Percentiles rank a stretch among this genome's conserved stretches.
These are phyloP conservation scores for Tetanocera ferruginea DNA, from an alignment of 2,888 invertebrate genomes.

Conservation along the genomic window DNA sequence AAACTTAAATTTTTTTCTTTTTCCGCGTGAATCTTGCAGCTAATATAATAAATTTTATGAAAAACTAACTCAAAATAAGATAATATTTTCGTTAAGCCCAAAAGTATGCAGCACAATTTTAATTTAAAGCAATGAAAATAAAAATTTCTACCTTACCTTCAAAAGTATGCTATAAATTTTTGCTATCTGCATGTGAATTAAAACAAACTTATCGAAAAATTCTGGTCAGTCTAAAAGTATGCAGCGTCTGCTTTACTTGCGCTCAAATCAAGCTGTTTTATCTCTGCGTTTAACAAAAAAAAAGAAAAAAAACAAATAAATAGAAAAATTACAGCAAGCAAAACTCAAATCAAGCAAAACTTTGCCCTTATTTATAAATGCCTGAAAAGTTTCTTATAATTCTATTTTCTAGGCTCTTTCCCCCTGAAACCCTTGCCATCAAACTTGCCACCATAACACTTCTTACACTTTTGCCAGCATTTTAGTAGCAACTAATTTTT, in stretches of 20 bases:
- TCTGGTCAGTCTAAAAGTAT: no score
- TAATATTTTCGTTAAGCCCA: neutral
- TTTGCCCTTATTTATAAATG: neutral
- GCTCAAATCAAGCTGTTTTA: no score
- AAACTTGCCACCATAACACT: neutral
- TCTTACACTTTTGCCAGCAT: neutral
- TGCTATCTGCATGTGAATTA: no score
- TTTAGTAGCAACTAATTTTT: constrained; percentile 15
- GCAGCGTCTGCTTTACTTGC: no score
- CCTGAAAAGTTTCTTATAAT: neutral
- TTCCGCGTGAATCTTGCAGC: no score
- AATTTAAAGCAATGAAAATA: no score
- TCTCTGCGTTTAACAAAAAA: neutral
- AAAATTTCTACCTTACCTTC: no score
- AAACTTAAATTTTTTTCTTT: no score
- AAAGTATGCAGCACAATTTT: neutral
- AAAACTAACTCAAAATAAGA: neutral
- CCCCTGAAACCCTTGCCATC: neutral
- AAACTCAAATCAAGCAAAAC: neutral
- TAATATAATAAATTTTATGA: neutral
- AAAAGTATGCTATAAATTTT: no score
- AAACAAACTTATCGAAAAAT: no score
- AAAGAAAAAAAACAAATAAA: constrained; percentile 17
- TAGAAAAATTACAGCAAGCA: no score
- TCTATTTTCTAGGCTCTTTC: neutral